Conservation (phyloP, 2,888 invertebrate species). For the Sarcophaga rosellei region DNA sequence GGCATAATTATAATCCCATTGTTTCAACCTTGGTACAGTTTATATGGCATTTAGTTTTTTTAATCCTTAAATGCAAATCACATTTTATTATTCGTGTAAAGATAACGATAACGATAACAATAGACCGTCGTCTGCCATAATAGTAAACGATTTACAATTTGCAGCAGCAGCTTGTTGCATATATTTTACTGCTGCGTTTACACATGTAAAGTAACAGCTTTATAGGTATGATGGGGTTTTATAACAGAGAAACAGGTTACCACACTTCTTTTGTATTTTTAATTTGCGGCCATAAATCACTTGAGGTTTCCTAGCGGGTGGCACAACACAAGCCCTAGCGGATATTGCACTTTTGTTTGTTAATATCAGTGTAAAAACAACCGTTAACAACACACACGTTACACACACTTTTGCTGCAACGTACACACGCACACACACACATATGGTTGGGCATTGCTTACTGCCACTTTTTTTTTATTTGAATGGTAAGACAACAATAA, state of each 20-base stretch:
- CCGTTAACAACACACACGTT: no score
- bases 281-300: conserved; percentile 63
- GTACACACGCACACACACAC: no score
- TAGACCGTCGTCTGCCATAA: conserved; percentile 11
- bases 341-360: conserved; percentile 67
- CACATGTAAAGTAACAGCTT: conserved; percentile 14
- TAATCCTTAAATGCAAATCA: no score
- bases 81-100: no score
- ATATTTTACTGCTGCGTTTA: conserved; percentile 21
- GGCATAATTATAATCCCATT: conserved; percentile 21
- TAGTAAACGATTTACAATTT: conserved; percentile 43
- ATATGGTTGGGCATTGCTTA: no score
- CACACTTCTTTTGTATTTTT: conserved; percentile 12
- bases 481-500: no score
- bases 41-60: no score
- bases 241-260: conserved; percentile 4
- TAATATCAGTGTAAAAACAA: conserved; percentile 42
- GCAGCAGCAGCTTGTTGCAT: conserved; percentile 59
- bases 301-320: conserved; percentile 46
- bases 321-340: conserved; percentile 8
- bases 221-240: no score
- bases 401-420: no score
- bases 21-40: not conserved
- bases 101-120: not conserved
- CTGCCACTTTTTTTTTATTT: no score